Conservation (phyloP, 2,113 vertebrate species). For the Acrocephalus arundinaceus region DNA sequence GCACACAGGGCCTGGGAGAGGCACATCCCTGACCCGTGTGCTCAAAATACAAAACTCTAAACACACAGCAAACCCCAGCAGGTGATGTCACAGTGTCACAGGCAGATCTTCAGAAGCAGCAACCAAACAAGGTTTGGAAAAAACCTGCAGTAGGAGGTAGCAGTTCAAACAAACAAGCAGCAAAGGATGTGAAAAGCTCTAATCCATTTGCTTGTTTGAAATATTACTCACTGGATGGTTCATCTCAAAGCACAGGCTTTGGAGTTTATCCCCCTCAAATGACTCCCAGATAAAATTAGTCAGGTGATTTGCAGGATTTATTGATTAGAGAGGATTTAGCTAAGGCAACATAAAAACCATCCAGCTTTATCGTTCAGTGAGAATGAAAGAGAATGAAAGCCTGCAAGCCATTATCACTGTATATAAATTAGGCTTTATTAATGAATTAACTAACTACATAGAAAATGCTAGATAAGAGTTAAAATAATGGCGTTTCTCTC, state of each 20-base stretch:
- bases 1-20: background rate
- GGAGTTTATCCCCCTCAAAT: background rate
- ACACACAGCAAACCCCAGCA: background rate
- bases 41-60: background rate
- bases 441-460: background rate
- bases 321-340: slow-evolving; percentile 18
- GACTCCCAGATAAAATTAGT: slow-evolving; percentile 32
- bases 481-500: background rate
- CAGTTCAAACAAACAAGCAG: background rate
- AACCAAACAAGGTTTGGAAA: background rate
- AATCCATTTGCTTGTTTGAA: slow-evolving; percentile 2
- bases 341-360: slow-evolving; percentile 15
- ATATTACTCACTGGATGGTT: background rate
- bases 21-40: background rate
- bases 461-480: background rate
- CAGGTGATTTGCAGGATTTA: slow-evolving; percentile 50
- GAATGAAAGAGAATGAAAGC: background rate
- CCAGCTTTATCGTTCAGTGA: slow-evolving; percentile 13
- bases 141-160: background rate
- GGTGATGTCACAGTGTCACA: background rate
- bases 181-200: background rate
- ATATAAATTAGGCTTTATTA: slow-evolving; percentile 16
- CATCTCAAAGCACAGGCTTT: background rate
- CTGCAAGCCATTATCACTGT: slow-evolving; percentile 1
- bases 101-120: background rate